Evolutionary conservation across 92 coral and sea anemone genomes (phyloP).

Genomic region (Palythoa heliodiscus): DNA sequence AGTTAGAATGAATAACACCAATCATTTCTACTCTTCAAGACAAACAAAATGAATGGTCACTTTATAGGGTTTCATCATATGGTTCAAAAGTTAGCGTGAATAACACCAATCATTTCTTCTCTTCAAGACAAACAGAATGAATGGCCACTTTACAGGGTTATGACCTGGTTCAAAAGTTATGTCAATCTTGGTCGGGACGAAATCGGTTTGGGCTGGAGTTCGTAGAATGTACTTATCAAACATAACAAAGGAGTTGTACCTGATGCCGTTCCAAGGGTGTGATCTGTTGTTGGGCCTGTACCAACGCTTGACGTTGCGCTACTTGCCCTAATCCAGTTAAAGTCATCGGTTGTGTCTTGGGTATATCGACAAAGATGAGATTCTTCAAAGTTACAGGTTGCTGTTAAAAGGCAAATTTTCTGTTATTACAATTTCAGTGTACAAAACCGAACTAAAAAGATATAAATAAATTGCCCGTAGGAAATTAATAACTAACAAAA

Average conservation of each 20-base stretch:
- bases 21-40: no score
- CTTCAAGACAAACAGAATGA: no score
- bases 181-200: no score
- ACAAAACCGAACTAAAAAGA: background rate
- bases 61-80: no score
- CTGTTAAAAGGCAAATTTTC: slow-evolving; percentile 44
- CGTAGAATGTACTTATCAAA: background rate
- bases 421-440: background rate
- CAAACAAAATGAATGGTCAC: no score
- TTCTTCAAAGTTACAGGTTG: slow-evolving; percentile 88
- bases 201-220: no score
- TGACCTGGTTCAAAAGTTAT: no score
- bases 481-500: no score
- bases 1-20: no score
- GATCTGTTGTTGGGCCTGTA: slow-evolving; percentile 90
- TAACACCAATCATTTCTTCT: no score
- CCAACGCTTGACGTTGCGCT: slow-evolving; percentile 74
- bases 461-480: background rate
- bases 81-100: no score
- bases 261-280: slow-evolving; percentile 80
- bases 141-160: no score
- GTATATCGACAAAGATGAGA: slow-evolving; percentile 81
- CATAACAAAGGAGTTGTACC: slow-evolving; percentile 43
- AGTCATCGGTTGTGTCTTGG: slow-evolving; percentile 79
- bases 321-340: slow-evolving; percentile 90